Evolutionary conservation across 2,888 invertebrate species (phyloP).

Genomic region (Enchytraeus crypticus): DNA sequence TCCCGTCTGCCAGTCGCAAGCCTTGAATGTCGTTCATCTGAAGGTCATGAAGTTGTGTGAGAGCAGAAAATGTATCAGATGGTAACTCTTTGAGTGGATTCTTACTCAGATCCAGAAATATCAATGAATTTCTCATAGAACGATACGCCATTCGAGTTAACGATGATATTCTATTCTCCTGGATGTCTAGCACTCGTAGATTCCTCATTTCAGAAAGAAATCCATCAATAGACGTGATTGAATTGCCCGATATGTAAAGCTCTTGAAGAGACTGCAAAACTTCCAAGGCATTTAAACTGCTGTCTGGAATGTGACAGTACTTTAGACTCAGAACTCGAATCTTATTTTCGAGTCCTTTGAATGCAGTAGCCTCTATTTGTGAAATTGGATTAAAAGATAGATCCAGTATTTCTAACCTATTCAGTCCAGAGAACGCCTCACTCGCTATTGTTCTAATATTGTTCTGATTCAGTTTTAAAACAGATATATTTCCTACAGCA

Average conservation of each 20-base stretch:
- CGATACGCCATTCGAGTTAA: not conserved
- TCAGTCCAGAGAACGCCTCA: not conserved
- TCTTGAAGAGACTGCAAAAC: not conserved
- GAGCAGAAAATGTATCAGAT: not conserved
- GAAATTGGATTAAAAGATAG: slow-evolving; percentile 2
- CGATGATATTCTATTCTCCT: slow-evolving; percentile 1
- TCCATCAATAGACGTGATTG: not conserved
- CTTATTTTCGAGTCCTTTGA: not conserved
- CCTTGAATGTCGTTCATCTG: not conserved
- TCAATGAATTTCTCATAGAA: not conserved
- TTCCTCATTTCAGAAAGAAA: not conserved
- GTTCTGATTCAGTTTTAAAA: not conserved
- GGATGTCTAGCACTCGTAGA: slow-evolving; percentile 2
- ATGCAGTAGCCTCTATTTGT: not conserved
- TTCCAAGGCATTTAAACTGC: not conserved
- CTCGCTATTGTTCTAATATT: not conserved
- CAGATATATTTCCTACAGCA: not conserved
- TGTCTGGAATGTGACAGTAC: not conserved
- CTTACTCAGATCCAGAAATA: slow-evolving; percentile 1
- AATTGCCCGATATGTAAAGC: slow-evolving; percentile 2
- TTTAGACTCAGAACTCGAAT: not conserved
- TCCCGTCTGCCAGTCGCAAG: not conserved
- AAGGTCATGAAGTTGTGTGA: slow-evolving; percentile 1
- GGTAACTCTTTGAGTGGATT: slow-evolving; percentile 2
- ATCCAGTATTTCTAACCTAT: not conserved